These are phyloP conservation scores for Unio pictorum DNA, from an alignment of 2,888 invertebrate species.

Conservation along the genomic window DNA sequence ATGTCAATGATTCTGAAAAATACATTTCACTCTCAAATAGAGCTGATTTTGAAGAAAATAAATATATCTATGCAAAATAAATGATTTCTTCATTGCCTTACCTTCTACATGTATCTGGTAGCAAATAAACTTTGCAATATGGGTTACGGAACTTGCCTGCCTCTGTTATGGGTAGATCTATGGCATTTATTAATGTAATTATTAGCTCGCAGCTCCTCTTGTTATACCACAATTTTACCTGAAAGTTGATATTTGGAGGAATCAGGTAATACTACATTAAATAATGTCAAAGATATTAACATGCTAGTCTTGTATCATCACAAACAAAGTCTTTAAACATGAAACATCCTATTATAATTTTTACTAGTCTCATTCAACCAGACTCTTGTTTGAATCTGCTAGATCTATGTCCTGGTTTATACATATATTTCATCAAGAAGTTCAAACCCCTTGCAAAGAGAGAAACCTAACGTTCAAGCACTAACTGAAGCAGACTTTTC, in stretches of 20 bases:
- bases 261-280: background rate
- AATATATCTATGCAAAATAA: too few relatives aligned
- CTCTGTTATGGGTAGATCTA: slow-evolving; percentile 86
- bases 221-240: slow-evolving; percentile 94
- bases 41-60: too few relatives aligned
- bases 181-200: slow-evolving; percentile 92
- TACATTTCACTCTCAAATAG: background rate
- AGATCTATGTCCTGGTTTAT: too few relatives aligned
- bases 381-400: too few relatives aligned
- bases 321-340: background rate
- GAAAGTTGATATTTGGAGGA: slow-evolving; percentile 39
- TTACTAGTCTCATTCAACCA: too few relatives aligned
- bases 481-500: too few relatives aligned
- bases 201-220: slow-evolving; percentile 85
- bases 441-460: too few relatives aligned
- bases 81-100: slow-evolving; percentile 58
- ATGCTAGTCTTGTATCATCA: background rate
- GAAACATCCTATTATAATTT: too few relatives aligned
- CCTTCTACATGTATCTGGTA: slow-evolving; percentile 93
- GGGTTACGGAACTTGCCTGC: slow-evolving; percentile 83
- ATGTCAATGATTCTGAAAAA: background rate
- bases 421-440: too few relatives aligned
- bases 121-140: slow-evolving; percentile 89
- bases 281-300: background rate
- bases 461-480: too few relatives aligned